A percentile compares a stretch with the other conserved stretches of the same genome.
Evolutionary conservation across 2,797 vertebrate genomes (phyloP).

Genomic region (Petrocephalus schoutedeni): DNA sequence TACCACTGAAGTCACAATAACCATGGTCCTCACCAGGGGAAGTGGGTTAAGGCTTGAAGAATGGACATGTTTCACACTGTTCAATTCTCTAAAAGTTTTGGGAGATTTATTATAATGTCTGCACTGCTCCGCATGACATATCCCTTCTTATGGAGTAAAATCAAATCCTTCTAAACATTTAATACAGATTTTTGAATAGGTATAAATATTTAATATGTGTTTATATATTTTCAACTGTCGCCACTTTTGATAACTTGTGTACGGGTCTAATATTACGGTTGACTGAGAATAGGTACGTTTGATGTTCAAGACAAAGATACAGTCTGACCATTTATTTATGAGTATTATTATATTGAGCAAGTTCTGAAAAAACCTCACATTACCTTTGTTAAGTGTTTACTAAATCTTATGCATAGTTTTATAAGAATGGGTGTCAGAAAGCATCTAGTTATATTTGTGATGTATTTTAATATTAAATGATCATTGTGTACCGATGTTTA

Average conservation of each 20-base stretch:
- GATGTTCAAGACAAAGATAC: slow-evolving; percentile 48
- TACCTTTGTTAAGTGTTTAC: slow-evolving; percentile 66
- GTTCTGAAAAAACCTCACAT: slow-evolving; percentile 49
- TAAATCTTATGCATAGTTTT: slow-evolving; percentile 62
- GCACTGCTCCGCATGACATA: neutral
- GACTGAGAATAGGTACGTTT: slow-evolving; percentile 54
- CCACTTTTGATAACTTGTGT: slow-evolving; percentile 52
- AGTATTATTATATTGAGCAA: slow-evolving; percentile 51
- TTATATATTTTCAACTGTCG: slow-evolving; percentile 47
- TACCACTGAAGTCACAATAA: neutral
- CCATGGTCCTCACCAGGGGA: neutral
- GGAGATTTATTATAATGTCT: slow-evolving; percentile 33
- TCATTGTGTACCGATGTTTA: slow-evolving; percentile 47
- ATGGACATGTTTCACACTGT: neutral
- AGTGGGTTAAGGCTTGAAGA: neutral
- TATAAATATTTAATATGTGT: slow-evolving; percentile 51
- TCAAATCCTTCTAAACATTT: slow-evolving; percentile 22
- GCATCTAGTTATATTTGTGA: slow-evolving; percentile 57
- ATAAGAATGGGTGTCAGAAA: slow-evolving; percentile 56
- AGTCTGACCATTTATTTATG: slow-evolving; percentile 46
- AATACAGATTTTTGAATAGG: slow-evolving; percentile 51
- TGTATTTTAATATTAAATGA: slow-evolving; percentile 61
- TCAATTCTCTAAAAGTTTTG: slow-evolving; percentile 30
- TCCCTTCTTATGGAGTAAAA: neutral
- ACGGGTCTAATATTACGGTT: slow-evolving; percentile 52